A percentile compares a stretch with the other conserved stretches of the same genome.
These are phyloP conservation scores for Drosophila emarginata DNA, from an alignment of 2,888 invertebrate species.

Conservation along the genomic window DNA sequence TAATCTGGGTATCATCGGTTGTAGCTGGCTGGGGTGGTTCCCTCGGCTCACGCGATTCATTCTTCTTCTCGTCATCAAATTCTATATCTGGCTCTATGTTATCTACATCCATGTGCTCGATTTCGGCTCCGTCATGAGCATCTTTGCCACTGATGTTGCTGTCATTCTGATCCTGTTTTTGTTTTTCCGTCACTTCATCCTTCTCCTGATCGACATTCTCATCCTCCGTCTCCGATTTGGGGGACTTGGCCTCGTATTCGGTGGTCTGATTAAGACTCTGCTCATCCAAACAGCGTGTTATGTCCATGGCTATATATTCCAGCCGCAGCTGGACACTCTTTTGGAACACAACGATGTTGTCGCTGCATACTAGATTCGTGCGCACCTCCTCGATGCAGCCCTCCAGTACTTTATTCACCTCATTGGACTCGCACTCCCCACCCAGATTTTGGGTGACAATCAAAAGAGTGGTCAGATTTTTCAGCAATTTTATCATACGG, in stretches of 20 bases:
- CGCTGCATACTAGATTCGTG: slow-evolving; percentile 85
- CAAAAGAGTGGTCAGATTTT: slow-evolving; percentile 94
- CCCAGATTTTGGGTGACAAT: slow-evolving; percentile 83
- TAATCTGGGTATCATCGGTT: slow-evolving; percentile 63
- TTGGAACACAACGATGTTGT: slow-evolving; percentile 91
- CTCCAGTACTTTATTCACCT: slow-evolving; percentile 95
- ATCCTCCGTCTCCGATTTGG: slow-evolving; percentile 38
- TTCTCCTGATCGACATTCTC: background rate
- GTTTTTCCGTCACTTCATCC: slow-evolving; percentile 8
- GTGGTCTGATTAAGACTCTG: slow-evolving; percentile 40
- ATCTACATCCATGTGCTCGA: slow-evolving; percentile 1
- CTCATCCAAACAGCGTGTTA: slow-evolving; percentile 69
- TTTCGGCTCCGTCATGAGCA: slow-evolving; percentile 18
- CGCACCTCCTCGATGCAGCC: slow-evolving; percentile 96
- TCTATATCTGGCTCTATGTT: slow-evolving; percentile 17
- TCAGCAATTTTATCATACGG: slow-evolving; percentile 90
- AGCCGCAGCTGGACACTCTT: slow-evolving; percentile 95
- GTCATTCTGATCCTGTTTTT: background rate
- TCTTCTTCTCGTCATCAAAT: slow-evolving; percentile 23
- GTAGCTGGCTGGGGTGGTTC: slow-evolving; percentile 16
- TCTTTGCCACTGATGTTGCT: background rate
- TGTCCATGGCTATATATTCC: slow-evolving; percentile 81
- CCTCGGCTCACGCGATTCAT: background rate
- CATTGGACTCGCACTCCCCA: slow-evolving; percentile 86
- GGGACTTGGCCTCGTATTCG: slow-evolving; percentile 6